Percentiles rank a stretch among this genome's conserved stretches.
Evolutionary conservation across 2,113 vertebrate genomes (phyloP).

Genomic region (Gnathonemus echidnorhynchus): DNA sequence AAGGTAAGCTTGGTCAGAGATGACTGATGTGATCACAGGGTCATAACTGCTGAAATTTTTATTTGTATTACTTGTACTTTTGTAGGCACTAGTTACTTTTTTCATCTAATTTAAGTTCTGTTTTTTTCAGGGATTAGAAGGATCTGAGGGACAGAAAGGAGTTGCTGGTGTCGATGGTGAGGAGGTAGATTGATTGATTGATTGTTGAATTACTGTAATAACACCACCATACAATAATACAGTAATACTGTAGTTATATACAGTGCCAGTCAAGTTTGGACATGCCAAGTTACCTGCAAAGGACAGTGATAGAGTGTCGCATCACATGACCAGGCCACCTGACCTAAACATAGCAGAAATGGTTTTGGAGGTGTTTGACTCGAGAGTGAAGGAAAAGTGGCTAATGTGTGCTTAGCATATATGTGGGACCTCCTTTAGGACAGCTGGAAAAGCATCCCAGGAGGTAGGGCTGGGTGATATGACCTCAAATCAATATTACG

Average conservation of each 20-base stretch:
- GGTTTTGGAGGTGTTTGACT: background rate
- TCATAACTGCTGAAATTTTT: background rate
- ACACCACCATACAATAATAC: background rate
- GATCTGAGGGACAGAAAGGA: slow-evolving; percentile 47
- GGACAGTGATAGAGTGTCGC: background rate
- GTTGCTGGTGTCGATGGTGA: slow-evolving; percentile 66
- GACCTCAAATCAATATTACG: no score
- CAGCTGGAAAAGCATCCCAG: background rate
- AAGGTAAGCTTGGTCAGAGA: slow-evolving; percentile 40
- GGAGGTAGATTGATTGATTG: slow-evolving; percentile 65
- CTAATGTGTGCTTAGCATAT: background rate
- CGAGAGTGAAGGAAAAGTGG: background rate
- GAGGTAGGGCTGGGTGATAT: background rate
- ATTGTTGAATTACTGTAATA: slow-evolving; percentile 12
- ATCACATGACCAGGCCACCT: background rate
- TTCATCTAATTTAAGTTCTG: background rate
- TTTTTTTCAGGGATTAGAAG: slow-evolving; percentile 51
- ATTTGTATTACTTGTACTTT: background rate
- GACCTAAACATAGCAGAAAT: background rate
- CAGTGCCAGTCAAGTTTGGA: background rate
- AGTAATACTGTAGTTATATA: background rate
- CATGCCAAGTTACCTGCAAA: background rate
- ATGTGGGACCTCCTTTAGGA: background rate
- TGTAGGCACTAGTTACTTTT: background rate
- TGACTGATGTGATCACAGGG: background rate